Base-by-base conservation (phyloP, 2,113 vertebrate species). In the Sapajus apella region DNA sequence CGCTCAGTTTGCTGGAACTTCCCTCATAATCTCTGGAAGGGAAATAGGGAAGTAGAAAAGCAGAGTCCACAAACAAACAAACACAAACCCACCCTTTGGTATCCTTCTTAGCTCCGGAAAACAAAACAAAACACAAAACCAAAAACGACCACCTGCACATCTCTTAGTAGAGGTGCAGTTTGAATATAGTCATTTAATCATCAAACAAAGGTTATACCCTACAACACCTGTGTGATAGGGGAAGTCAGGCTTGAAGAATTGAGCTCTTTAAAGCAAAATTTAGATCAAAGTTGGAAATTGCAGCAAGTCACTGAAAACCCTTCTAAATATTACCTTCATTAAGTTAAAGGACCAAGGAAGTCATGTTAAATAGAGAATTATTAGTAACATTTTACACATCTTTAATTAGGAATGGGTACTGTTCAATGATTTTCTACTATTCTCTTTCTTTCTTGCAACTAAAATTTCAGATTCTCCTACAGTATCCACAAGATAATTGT, bases 191-290 rank as follows among this genome's bases (percentile, higher is more conserved):
- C 5, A 3, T 50, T 86, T 80, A 27, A 61, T 72, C 47, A 66
- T 68, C 17, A 32, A 75, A 79, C 30, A 64, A 66, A 55, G 37
- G 20, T 87, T 30, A 55, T 66, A n/a, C 66, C 20, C 89, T 75
- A 68, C 30, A 92, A 75, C 73, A 40, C 58, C 68, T 58, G 40
- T 1, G 14, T 55, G 37, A 25, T 43, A 58, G 55, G 16, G 72
- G 30, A 73, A 90, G 52, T 72, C 87, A 90, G 9, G 55, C 86
- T 94, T 75, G 87, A 94, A 73, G 43, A 90, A 55, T 64, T 86
- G 66, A 66, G 45, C 43, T 45, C 32, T 27, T 55, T 73, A 56
- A 70, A 61, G 75, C 64, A 91, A 87, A 94, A 87, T 56, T 81
- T 75, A 75, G 58, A 25, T 83, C 43, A 68, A 92, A 94, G 17